Evolutionary conservation across 2,113 vertebrate species (phyloP).

Genomic region (Rhinopithecus roxellana): DNA sequence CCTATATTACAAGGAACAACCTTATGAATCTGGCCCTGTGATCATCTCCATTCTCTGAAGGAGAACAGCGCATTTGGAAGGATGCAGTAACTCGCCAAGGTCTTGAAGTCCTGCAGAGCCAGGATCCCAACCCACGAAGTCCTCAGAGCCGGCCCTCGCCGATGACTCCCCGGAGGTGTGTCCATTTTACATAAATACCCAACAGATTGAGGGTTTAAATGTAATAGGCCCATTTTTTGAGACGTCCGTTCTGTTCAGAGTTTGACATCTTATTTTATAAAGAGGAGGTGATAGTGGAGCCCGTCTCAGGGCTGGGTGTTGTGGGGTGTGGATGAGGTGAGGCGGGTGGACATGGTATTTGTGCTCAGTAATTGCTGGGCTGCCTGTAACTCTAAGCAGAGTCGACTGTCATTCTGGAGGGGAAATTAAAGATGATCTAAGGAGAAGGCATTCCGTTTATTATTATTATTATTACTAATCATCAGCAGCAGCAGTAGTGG

Average conservation of each 20-base stretch:
- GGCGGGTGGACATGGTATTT: neutral
- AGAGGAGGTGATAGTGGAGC: too few species aligned
- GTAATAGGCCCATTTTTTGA: neutral
- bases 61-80: neutral
- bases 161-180: accelerated
- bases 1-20: too few species aligned
- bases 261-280: neutral
- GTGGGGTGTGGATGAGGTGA: neutral
- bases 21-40: accelerated
- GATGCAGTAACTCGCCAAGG: too few species aligned
- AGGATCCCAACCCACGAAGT: neutral
- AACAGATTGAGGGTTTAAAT: neutral
- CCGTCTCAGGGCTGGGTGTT: neutral
- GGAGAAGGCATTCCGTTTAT: neutral
- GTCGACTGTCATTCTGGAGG: neutral
- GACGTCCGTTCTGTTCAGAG: neutral
- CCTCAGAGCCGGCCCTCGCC: neutral
- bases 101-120: neutral
- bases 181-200: neutral
- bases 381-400: neutral
- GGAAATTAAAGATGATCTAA: neutral
- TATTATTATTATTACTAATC: too few species aligned
- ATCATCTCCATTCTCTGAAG: neutral
- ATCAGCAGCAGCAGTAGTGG: neutral
- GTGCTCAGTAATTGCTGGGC: too few species aligned